Evolutionary conservation across 92 coral and sea anemone species (phyloP).

Genomic region (Muricea muricata): DNA sequence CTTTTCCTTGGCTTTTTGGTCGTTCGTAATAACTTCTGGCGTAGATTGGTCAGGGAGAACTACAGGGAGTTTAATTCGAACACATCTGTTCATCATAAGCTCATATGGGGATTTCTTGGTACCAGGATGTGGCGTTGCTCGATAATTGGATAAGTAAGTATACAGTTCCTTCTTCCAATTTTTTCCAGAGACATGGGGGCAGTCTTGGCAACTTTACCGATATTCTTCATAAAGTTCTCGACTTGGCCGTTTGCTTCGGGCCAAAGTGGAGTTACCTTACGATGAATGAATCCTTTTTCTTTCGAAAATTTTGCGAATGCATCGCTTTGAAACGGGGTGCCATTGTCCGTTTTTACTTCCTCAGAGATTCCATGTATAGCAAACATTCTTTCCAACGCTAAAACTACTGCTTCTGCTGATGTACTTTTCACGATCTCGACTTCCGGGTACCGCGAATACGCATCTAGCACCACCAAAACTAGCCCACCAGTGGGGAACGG

Average conservation of each 20-base stretch:
- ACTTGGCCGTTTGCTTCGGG: constrained; percentile 45
- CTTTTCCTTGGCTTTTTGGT: neutral
- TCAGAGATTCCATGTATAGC: constrained; percentile 35
- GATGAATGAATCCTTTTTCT: constrained; percentile 41
- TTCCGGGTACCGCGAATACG: constrained; percentile 32
- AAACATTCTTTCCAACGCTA: constrained; percentile 20
- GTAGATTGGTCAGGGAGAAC: neutral
- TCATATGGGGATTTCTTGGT: constrained; percentile 35
- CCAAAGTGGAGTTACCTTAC: constrained; percentile 34
- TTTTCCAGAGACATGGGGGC: constrained; percentile 37
- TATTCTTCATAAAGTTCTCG: constrained; percentile 34
- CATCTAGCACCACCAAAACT: constrained; percentile 33
- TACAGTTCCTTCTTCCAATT: constrained; percentile 38
- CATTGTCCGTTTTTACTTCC: constrained; percentile 22
- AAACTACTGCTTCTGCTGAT: neutral
- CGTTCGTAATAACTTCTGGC: neutral
- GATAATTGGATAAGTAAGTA: constrained; percentile 17
- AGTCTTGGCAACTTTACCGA: constrained; percentile 37
- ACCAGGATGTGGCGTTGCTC: constrained; percentile 45
- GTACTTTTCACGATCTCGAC: constrained; percentile 19
- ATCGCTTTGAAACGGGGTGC: constrained; percentile 26
- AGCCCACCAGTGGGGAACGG: constrained; percentile 25
- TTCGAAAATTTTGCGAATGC: neutral
- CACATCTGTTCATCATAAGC: constrained; percentile 26
- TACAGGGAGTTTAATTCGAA: neutral